phyloP scores from a whole-genome alignment of 2,888 invertebrate species.

The Incurvaria masculella region DNA sequence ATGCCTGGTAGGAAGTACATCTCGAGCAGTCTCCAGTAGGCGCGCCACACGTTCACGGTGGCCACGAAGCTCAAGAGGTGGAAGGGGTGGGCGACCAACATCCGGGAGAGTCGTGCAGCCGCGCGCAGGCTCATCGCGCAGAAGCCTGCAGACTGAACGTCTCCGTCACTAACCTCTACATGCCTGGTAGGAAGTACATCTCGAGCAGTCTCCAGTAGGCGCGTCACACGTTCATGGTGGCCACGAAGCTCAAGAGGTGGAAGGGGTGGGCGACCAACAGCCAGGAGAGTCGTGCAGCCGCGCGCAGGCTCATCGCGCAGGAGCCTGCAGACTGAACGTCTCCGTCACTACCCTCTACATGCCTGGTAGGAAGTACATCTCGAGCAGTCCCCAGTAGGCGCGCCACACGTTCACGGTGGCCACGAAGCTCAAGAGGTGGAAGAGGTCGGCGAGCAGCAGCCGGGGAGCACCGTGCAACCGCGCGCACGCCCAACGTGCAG shows the following conservation, averaged over 20 bases:
- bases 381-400: slow-evolving; percentile 79
- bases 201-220: slow-evolving; percentile 83
- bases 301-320: slow-evolving; percentile 68
- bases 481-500: slow-evolving; percentile 68
- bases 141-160: slow-evolving; percentile 74
- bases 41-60: slow-evolving; percentile 86
- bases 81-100: slow-evolving; percentile 73
- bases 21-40: slow-evolving; percentile 80
- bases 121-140: slow-evolving; percentile 67
- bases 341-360: slow-evolving; percentile 66
- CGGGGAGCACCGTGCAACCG: slow-evolving; percentile 64
- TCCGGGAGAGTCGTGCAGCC: slow-evolving; percentile 64
- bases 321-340: slow-evolving; percentile 72
- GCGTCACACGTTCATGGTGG: slow-evolving; percentile 86
- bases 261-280: slow-evolving; percentile 73
- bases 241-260: slow-evolving; percentile 71
- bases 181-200: slow-evolving; percentile 74
- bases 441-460: slow-evolving; percentile 70
- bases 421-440: slow-evolving; percentile 71
- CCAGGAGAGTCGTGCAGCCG: slow-evolving; percentile 64
- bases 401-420: slow-evolving; percentile 89
- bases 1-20: slow-evolving; percentile 74
- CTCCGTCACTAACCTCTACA: slow-evolving; percentile 62
- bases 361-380: slow-evolving; percentile 77
- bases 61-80: slow-evolving; percentile 74